A percentile compares a stretch with the other conserved stretches of the same genome.
Conservation (phyloP, 2,113 vertebrate genomes). For the Sebastes fasciatus region DNA sequence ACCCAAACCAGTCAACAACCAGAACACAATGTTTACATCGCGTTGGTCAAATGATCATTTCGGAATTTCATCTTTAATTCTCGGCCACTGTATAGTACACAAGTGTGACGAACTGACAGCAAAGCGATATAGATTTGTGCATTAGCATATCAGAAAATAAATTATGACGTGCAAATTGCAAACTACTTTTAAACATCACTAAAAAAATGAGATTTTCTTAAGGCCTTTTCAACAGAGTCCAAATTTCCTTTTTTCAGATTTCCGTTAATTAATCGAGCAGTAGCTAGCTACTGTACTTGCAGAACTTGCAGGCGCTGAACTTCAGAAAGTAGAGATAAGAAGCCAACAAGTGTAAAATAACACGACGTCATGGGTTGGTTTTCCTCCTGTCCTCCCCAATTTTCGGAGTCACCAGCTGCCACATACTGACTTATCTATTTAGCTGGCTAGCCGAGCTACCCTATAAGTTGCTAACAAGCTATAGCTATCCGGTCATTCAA, state of each 20-base stretch:
- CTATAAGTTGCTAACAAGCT: not conserved
- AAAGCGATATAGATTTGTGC: not conserved
- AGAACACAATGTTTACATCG: not conserved
- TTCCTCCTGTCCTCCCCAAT: not conserved
- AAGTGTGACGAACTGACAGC: no score
- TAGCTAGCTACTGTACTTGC: not conserved
- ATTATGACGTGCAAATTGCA: not conserved
- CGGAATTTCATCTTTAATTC: not conserved
- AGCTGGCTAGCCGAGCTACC: not conserved
- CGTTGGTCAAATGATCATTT: not conserved
- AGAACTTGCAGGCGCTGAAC: not conserved
- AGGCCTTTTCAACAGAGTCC: no score
- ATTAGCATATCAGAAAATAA: not conserved
- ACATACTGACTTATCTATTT: not conserved
- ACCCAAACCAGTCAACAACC: not conserved
- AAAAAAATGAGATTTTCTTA: not conserved
- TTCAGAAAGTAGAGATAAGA: not conserved
- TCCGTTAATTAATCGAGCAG: not conserved
- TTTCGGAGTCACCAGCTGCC: not conserved
- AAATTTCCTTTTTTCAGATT: not conserved
- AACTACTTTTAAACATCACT: not conserved
- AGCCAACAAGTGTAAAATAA: not conserved
- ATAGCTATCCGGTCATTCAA: not conserved
- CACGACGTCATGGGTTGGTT: not conserved
- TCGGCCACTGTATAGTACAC: not conserved